Conservation (phyloP, 2,888 invertebrate species). For the Caenorhabditis japonica region DNA sequence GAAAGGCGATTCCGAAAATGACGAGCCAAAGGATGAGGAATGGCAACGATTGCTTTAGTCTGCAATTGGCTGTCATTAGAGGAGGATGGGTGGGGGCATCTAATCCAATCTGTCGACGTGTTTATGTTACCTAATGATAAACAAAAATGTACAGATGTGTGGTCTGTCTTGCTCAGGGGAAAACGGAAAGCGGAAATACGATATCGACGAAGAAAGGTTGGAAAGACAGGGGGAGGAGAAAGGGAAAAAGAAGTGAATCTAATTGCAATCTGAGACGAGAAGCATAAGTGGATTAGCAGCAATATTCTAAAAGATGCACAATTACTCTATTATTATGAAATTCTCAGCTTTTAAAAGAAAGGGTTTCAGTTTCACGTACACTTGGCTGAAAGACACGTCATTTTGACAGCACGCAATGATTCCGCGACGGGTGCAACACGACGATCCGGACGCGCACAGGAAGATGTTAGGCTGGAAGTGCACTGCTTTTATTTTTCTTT, state of each 20-base stretch:
- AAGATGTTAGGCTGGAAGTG: conserved; percentile 51
- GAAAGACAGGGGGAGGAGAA: no score
- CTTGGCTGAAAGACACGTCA: conserved; percentile 42
- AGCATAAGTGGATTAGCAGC: conserved; percentile 43
- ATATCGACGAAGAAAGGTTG: conserved; percentile 29
- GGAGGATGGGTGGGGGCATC: neutral
- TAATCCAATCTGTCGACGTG: conserved; percentile 33
- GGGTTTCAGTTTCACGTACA: conserved; percentile 34
- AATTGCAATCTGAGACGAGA: conserved; percentile 49
- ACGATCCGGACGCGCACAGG: conserved; percentile 29
- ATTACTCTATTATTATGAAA: conserved; percentile 31
- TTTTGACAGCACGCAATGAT: conserved; percentile 45
- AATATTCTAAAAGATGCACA: conserved; percentile 28
- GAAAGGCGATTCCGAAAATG: conserved; percentile 37
- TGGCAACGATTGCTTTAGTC: conserved; percentile 39
- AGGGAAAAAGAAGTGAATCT: conserved; percentile 15
- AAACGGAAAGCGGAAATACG: conserved; percentile 26
- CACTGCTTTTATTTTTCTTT: neutral
- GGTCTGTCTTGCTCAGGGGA: conserved; percentile 12
- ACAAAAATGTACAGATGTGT: conserved; percentile 47
- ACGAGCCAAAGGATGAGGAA: conserved; percentile 36
- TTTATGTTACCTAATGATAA: conserved; percentile 51
- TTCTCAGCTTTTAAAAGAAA: no score
- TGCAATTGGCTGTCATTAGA: conserved; percentile 36
- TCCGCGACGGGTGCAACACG: conserved; percentile 41